These are phyloP conservation scores for Liasis olivaceus DNA, from an alignment of 2,797 vertebrate species.

Conservation along the genomic window DNA sequence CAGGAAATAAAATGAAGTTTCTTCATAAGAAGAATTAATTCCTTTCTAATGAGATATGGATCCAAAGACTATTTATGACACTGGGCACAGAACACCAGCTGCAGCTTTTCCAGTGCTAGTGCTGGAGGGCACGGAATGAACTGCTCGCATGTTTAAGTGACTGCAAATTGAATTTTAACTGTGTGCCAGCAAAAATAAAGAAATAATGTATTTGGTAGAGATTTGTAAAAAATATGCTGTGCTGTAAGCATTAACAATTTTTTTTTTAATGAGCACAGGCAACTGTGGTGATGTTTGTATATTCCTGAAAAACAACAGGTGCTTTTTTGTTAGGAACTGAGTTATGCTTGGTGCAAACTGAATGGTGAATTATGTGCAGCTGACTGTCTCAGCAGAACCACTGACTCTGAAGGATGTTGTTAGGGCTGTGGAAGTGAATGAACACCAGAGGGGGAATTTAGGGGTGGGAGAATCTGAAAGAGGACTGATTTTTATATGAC, in stretches of 20 bases:
- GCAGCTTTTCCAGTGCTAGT: not conserved
- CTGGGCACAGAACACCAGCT: not conserved
- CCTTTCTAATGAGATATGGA: conserved; percentile 39
- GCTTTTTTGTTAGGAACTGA: conserved; percentile 70
- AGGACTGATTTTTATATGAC: conserved; percentile 48
- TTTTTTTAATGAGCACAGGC: conserved; percentile 70
- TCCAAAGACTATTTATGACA: conserved; percentile 39
- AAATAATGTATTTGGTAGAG: conserved; percentile 48
- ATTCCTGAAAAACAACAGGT: conserved; percentile 77
- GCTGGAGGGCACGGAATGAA: conserved; percentile 11
- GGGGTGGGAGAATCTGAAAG: conserved; percentile 59
- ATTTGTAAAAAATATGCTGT: conserved; percentile 92
- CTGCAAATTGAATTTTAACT: conserved; percentile 1
- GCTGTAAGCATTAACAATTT: conserved; percentile 84
- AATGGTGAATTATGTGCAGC: conserved; percentile 76
- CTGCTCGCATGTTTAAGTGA: not conserved
- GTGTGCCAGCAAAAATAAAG: conserved; percentile 3
- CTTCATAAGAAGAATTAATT: conserved; percentile 97
- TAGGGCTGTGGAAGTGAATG: conserved; percentile 60
- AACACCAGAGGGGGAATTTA: conserved; percentile 47
- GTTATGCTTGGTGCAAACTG: conserved; percentile 81
- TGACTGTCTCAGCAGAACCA: conserved; percentile 85
- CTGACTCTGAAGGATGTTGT: conserved; percentile 78
- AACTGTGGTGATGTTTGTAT: conserved; percentile 85
- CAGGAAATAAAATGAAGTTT: conserved; percentile 99